Conservation (phyloP, 2,888 invertebrate species). For the Abscondita cerata region DNA sequence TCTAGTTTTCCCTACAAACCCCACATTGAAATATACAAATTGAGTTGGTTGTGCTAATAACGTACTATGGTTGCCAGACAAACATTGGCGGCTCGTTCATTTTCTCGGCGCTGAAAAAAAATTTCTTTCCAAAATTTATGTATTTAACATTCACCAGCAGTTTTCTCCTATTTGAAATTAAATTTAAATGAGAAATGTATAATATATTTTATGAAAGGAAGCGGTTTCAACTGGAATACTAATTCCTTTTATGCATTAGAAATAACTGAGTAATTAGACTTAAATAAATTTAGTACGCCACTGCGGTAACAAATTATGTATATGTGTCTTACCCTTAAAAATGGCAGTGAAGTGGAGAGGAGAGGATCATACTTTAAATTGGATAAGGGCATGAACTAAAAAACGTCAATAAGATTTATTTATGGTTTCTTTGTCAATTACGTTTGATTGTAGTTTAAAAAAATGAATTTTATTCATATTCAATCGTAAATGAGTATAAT, state of each 20-base stretch:
- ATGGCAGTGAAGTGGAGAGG: conserved; percentile 1
- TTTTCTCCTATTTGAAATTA: too few species aligned
- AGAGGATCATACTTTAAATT: conserved; percentile 22
- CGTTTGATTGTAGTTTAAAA: conserved; percentile 1
- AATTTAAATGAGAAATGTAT: too few species aligned
- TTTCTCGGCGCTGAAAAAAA: too few species aligned
- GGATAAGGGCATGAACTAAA: conserved; percentile 19
- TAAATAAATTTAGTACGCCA: conserved; percentile 7
- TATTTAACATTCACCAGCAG: too few species aligned
- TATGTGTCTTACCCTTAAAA: conserved; percentile 14
- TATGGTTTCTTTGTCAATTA: neutral
- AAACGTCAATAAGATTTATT: conserved; percentile 19
- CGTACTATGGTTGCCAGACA: conserved; percentile 24
- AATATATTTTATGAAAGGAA: too few species aligned
- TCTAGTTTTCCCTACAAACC: conserved; percentile 38
- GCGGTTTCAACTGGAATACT: too few species aligned
- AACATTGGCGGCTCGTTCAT: conserved; percentile 14
- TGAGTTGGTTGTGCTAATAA: conserved; percentile 54
- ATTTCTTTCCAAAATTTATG: neutral
- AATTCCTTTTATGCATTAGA: too few species aligned
- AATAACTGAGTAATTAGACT: too few species aligned
- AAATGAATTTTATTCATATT: neutral
- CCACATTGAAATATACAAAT: conserved; percentile 50
- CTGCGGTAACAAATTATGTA: conserved; percentile 11
- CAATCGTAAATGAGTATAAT: neutral